A percentile compares a stretch with the other conserved stretches of the same genome.
phyloP scores from a whole-genome alignment of 2,113 vertebrate genomes.

The Mesocricetus auratus region DNA sequence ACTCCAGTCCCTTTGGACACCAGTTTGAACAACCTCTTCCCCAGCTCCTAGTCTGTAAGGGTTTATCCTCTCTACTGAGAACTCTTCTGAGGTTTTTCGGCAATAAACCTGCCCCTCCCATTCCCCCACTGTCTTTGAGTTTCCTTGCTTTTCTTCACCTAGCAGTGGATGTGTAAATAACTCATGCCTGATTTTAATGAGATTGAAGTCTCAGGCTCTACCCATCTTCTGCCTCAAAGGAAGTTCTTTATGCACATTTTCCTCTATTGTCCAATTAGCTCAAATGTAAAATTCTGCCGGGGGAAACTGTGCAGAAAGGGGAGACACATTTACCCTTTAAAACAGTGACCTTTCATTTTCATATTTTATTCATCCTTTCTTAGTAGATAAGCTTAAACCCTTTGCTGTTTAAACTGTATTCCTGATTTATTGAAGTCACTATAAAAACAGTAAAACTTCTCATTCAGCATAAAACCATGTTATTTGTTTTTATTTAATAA shows the following conservation, averaged over 20 bases:
- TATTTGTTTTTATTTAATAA: conserved; percentile 52
- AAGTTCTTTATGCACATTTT: neutral
- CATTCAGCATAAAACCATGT: neutral
- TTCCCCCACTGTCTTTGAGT: neutral
- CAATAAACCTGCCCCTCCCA: neutral
- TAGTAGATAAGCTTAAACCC: conserved; percentile 63
- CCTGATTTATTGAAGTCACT: conserved; percentile 52
- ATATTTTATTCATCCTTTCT: conserved; percentile 73
- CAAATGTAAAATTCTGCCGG: neutral
- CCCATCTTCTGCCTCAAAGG: neutral
- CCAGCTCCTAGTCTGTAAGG: neutral
- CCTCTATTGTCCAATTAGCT: conserved; percentile 58
- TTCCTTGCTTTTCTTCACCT: neutral
- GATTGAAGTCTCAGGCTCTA: neutral
- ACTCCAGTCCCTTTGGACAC: neutral
- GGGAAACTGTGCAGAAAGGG: neutral
- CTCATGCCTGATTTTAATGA: neutral
- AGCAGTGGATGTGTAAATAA: neutral
- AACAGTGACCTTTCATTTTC: conserved; percentile 67
- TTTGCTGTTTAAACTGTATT: conserved; percentile 48
- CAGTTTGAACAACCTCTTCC: neutral
- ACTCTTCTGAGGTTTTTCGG: no score
- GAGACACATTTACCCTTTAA: conserved; percentile 63
- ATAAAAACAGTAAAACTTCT: conserved; percentile 33
- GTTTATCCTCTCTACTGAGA: neutral